Conservation (phyloP, 1,140 invertebrate genomes). For the Tetramorium parvispinum region DNA sequence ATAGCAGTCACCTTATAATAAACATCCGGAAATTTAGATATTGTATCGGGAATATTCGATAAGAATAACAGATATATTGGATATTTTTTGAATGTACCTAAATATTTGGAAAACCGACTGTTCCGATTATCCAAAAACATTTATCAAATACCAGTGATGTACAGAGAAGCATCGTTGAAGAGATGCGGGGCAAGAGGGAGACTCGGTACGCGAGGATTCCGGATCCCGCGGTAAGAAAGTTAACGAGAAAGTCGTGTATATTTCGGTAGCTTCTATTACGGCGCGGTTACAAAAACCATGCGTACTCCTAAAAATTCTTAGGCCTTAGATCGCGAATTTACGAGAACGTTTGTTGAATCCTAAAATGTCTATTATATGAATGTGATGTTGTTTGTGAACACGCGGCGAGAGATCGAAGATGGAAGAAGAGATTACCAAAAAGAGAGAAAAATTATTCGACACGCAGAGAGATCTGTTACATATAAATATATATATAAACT, state of each 20-base stretch:
- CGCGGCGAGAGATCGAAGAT: conserved; percentile 53
- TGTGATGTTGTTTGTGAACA: conserved; percentile 57
- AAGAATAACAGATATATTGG: not conserved
- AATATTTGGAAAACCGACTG: not conserved
- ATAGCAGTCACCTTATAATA: not conserved
- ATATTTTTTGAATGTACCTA: not conserved
- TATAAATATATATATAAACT: conserved; percentile 13
- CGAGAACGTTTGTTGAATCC: conserved; percentile 64
- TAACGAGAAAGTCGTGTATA: conserved; percentile 69
- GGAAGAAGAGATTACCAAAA: conserved; percentile 22
- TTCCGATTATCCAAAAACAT: conserved; percentile 4
- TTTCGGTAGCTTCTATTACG: conserved; percentile 69
- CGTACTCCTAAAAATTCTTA: conserved; percentile 75
- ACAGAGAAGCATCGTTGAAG: not conserved
- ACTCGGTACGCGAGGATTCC: conserved; percentile 31
- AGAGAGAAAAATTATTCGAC: conserved; percentile 50
- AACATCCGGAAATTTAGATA: not conserved
- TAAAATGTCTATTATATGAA: conserved; percentile 66
- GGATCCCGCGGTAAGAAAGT: conserved; percentile 63
- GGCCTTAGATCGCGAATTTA: conserved; percentile 72
- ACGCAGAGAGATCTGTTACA: conserved; percentile 16
- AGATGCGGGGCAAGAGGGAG: conserved; percentile 21
- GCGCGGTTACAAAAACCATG: conserved; percentile 48
- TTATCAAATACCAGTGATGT: not conserved
- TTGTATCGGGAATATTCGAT: conserved; percentile 9